Base-by-base conservation (phyloP, 1,140 invertebrate species). In the Adelges cooleyi region DNA sequence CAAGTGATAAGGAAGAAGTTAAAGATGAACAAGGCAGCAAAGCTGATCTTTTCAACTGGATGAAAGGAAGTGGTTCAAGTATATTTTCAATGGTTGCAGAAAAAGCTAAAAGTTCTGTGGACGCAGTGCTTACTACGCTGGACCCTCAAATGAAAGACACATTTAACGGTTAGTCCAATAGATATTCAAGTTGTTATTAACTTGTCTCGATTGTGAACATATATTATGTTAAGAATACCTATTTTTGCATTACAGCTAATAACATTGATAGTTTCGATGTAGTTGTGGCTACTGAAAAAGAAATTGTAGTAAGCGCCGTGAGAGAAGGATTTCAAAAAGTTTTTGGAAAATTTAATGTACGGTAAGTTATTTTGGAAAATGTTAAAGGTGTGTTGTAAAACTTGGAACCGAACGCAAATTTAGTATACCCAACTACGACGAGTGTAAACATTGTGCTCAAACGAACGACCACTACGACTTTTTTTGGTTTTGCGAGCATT, bases 111-210 rank as follows among this genome's bases (percentile, higher is more conserved):
- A 88, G 77, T 72, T 89, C 87, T 10, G 84, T 92, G 0, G 88
- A 90, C 72, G 84, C 85, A 1, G 85, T 93, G 79, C 90, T 93
- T 36, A 92, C 89, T 17, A 92, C 89, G 17, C 76, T 93, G 10
- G 90, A 93, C 76, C 90, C 90, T 18, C 89, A 91, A 74, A 92
- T 93, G 90, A 87, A 85, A 73, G 86, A 91, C 76, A 13, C 56
- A 20, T 86, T 88, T 74, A 83, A 91, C 68, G 82, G 88, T 92
- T 80, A 82, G 81, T 33, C 3, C 22, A 36, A 6, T n/a, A n/a
- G n/a, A n/a, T n/a, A n/a, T n/a, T n/a, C n/a, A n/a, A n/a, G n/a
- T n/a, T n/a, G n/a, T n/a, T n/a, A n/a, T n/a, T n/a, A n/a, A n/a
- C n/a, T n/a, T n/a, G n/a, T n/a, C n/a, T n/a, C n/a, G n/a, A n/a